Evolutionary conservation across 1,140 invertebrate species (phyloP).

Genomic region (Solenopsis fugax): DNA sequence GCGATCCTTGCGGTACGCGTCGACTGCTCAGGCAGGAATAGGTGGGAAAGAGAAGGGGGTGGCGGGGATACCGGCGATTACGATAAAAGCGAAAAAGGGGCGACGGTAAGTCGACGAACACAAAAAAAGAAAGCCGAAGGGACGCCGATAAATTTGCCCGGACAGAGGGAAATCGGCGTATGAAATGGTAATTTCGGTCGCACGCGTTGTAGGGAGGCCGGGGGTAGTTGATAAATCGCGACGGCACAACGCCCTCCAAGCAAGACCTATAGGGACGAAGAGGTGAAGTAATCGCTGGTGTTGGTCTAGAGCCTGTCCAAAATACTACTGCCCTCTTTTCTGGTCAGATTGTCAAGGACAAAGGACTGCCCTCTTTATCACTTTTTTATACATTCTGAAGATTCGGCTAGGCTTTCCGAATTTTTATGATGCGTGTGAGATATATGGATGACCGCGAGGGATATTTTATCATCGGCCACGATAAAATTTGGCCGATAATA

Average conservation of each 20-base stretch:
- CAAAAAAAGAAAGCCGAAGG: constrained; percentile 20
- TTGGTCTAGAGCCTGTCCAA: background rate
- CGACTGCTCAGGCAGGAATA: background rate
- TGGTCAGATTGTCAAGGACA: constrained; percentile 9
- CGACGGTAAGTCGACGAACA: constrained; percentile 39
- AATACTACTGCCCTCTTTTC: constrained; percentile 12
- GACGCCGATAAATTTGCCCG: constrained; percentile 50
- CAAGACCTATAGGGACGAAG: constrained; percentile 59
- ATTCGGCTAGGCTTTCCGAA: constrained; percentile 5
- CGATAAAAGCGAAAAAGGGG: constrained; percentile 31
- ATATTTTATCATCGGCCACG: background rate
- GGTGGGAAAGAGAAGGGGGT: background rate
- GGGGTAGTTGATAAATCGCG: constrained; percentile 70
- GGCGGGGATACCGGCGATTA: constrained; percentile 31
- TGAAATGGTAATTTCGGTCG: constrained; percentile 65
- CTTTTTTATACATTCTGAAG: constrained; percentile 14
- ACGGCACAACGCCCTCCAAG: constrained; percentile 46
- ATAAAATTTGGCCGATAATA: constrained; percentile 18
- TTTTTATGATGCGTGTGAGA: background rate
- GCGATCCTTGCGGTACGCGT: background rate
- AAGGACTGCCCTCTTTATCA: background rate
- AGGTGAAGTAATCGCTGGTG: constrained; percentile 45
- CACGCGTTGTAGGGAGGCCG: background rate
- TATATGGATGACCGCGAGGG: background rate
- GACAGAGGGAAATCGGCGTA: constrained; percentile 63